Percentiles rank a stretch among this genome's conserved stretches.
These are phyloP conservation scores for Gephyroberyx darwinii DNA, from an alignment of 2,797 vertebrate species.

Conservation along the genomic window DNA sequence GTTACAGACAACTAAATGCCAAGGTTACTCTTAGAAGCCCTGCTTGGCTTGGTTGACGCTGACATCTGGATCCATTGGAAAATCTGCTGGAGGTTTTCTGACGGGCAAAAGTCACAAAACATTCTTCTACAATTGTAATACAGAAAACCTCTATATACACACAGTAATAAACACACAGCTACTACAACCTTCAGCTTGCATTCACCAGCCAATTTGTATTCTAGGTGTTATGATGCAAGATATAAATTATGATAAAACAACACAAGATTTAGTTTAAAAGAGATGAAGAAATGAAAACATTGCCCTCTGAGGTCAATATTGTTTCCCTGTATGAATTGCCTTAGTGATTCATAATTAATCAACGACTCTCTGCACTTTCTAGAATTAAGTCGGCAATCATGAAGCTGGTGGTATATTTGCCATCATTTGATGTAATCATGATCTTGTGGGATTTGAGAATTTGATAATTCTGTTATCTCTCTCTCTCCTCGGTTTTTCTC, in stretches of 20 bases:
- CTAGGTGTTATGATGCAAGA: slow-evolving; percentile 20
- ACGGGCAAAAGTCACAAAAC: slow-evolving; percentile 5
- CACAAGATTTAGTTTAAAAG: not conserved
- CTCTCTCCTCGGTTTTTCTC: slow-evolving; percentile 28
- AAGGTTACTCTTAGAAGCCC: not conserved
- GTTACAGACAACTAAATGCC: not conserved
- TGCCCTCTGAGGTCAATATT: not conserved
- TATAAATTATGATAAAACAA: not conserved
- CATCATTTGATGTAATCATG: not conserved
- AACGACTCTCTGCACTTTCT: too few species aligned
- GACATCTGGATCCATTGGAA: slow-evolving; percentile 10
- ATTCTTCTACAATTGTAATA: not conserved
- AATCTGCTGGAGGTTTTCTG: not conserved
- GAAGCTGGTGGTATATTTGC: not conserved
- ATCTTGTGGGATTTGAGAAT: not conserved
- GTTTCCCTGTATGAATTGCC: too few species aligned
- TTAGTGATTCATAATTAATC: too few species aligned
- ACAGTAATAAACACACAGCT: not conserved
- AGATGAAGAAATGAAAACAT: not conserved
- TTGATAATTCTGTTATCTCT: not conserved
- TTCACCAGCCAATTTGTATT: slow-evolving; percentile 13
- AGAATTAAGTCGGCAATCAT: too few species aligned
- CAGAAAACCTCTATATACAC: not conserved
- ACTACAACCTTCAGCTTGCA: slow-evolving; percentile 8
- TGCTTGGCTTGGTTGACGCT: slow-evolving; percentile 1